A percentile compares a stretch with the other conserved stretches of the same genome.
phyloP scores from a whole-genome alignment of 2,888 invertebrate species.

The Ditylenchus weischeri region DNA sequence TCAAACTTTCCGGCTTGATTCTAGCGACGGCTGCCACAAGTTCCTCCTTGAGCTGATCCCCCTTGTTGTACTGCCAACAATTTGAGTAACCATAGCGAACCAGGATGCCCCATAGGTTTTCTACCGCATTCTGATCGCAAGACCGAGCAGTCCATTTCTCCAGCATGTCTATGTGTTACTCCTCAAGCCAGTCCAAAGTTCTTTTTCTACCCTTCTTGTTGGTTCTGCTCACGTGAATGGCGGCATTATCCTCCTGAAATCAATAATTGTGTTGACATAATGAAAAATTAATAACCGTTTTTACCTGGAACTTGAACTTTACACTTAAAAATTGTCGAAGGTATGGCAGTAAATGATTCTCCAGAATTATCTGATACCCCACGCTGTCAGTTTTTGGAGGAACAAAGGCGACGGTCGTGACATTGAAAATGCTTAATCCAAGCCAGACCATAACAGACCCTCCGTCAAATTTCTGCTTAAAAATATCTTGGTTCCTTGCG shows the following conservation, averaged over 20 bases:
- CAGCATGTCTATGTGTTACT: neutral
- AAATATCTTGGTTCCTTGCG: constrained; percentile 33
- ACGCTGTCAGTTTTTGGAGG: constrained; percentile 17
- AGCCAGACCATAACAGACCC: constrained; percentile 44
- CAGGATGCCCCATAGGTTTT: too few relatives aligned
- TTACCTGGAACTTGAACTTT: constrained; percentile 25
- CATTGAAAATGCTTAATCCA: constrained; percentile 16
- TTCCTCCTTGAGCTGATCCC: too few relatives aligned
- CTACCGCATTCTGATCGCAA: too few relatives aligned
- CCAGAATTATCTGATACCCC: constrained; percentile 25
- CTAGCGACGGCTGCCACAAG: too few relatives aligned
- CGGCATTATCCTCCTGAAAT: constrained; percentile 32
- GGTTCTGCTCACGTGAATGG: constrained; percentile 19
- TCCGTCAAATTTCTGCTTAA: constrained; percentile 32
- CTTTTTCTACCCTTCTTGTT: neutral
- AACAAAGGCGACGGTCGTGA: constrained; percentile 16
- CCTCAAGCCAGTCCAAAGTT: constrained; percentile 24
- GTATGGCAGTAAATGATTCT: constrained; percentile 32
- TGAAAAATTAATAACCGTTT: constrained; percentile 27
- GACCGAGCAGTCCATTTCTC: too few relatives aligned
- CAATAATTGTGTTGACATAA: too few relatives aligned
- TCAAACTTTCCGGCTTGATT: too few relatives aligned
- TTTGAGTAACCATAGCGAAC: too few relatives aligned
- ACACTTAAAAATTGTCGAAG: constrained; percentile 8
- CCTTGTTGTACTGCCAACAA: too few relatives aligned